These are phyloP conservation scores for Phengaris arion DNA, from an alignment of 2,888 invertebrate species.

Conservation along the genomic window DNA sequence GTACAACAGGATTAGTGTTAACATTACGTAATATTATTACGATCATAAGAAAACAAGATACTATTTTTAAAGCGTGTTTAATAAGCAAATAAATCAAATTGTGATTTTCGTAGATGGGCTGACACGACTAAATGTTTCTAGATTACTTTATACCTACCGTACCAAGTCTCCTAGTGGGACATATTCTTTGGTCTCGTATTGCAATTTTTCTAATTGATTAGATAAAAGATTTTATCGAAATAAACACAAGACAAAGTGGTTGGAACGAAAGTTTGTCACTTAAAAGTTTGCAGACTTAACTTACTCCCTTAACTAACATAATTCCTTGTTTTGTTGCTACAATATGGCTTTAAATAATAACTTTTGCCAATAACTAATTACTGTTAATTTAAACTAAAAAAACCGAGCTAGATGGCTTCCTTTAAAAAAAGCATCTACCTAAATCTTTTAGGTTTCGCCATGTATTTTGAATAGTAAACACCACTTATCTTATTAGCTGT, in stretches of 20 bases:
- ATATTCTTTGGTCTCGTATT: background rate
- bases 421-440: no score
- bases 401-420: no score
- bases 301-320: background rate
- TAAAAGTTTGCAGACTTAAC: background rate
- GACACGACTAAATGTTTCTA: background rate
- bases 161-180: background rate
- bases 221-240: background rate
- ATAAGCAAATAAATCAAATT: background rate
- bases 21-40: conserved; percentile 1
- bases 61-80: background rate
- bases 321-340: background rate
- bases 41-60: background rate
- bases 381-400: no score
- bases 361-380: no score
- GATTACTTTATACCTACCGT: background rate
- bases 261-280: no score
- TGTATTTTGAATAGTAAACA: background rate
- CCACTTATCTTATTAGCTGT: background rate
- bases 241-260: background rate
- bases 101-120: background rate
- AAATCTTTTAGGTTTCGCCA: background rate
- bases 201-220: background rate
- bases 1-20: background rate
- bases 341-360: background rate